phyloP scores from a whole-genome alignment of 2,797 vertebrate species.

The Lindbergichthys nudifrons region DNA sequence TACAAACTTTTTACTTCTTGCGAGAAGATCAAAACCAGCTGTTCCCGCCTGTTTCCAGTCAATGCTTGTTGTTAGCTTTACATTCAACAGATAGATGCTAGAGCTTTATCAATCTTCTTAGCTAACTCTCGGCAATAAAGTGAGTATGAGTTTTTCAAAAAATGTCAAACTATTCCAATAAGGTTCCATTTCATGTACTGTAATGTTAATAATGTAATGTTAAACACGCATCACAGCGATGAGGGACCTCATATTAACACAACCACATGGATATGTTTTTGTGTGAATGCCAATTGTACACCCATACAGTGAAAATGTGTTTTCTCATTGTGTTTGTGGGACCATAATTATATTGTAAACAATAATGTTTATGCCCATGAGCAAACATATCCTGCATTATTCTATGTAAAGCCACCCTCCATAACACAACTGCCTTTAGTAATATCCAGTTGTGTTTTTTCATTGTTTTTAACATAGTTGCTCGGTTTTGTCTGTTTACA shows the following conservation, averaged over 20 bases:
- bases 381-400: conserved; percentile 35
- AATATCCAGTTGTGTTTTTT: conserved; percentile 24
- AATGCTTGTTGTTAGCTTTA: background rate
- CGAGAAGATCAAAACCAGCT: background rate
- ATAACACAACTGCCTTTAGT: conserved; percentile 27
- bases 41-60: background rate
- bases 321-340: conserved; percentile 2
- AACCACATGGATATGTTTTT: background rate
- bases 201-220: no score
- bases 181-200: no score
- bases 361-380: conserved; percentile 9
- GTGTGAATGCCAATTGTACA: background rate
- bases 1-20: conserved; percentile 5
- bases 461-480: conserved; percentile 2
- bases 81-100: background rate
- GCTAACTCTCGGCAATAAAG: background rate
- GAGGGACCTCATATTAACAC: background rate
- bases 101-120: background rate
- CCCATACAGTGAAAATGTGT: background rate
- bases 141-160: background rate
- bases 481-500: conserved; percentile 4
- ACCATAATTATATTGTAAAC: conserved; percentile 40
- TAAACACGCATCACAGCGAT: conserved; percentile 5
- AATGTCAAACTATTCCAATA: background rate
- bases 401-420: background rate